These are phyloP conservation scores for Leptura quadrifasciata DNA, from an alignment of 2,888 invertebrate genomes.

Conservation along the genomic window DNA sequence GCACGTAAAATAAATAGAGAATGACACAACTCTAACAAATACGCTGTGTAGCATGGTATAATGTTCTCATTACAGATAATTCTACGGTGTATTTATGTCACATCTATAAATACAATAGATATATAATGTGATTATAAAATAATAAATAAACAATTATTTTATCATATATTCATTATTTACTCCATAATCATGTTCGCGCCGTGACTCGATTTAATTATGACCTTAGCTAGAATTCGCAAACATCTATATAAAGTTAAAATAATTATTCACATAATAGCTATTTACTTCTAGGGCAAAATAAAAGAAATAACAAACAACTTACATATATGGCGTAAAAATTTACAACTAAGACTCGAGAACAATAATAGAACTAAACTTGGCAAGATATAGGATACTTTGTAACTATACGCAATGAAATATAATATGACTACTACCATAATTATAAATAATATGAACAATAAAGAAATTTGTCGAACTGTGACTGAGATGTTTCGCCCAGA, in stretches of 20 bases:
- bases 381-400: background rate
- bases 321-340: background rate
- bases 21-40: no score
- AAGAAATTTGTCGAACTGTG: constrained; percentile 45
- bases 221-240: background rate
- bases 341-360: background rate
- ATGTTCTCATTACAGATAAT: no score
- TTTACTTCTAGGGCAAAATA: background rate
- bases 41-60: no score
- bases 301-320: background rate
- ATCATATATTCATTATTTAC: no score
- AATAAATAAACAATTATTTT: no score
- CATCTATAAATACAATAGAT: no score
- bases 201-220: background rate
- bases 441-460: constrained; percentile 43
- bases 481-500: constrained; percentile 42
- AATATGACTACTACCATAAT: constrained; percentile 35
- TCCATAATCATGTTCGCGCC: background rate
- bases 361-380: constrained; percentile 4
- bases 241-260: background rate
- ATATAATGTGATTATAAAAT: no score
- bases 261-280: background rate
- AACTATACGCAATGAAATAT: constrained; percentile 42
- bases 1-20: no score
- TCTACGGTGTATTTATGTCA: no score